These are phyloP conservation scores for Neuroterus valhalla DNA, from an alignment of 1,140 invertebrate species.

Conservation along the genomic window DNA sequence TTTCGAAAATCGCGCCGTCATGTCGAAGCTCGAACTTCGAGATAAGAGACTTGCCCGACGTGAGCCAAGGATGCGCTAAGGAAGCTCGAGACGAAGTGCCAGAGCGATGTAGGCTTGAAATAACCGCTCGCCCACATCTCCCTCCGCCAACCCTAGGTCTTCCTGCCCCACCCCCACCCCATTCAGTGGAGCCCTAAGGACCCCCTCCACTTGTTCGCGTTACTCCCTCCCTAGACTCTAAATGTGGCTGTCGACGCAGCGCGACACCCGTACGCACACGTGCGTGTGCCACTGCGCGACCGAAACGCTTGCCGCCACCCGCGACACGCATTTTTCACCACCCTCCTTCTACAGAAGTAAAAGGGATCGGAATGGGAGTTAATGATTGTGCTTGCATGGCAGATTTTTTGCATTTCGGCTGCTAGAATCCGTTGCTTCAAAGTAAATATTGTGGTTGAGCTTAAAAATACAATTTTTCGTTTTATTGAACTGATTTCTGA, in stretches of 20 bases:
- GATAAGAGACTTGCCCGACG: slow-evolving; percentile 54
- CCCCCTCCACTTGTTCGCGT: slow-evolving; percentile 41
- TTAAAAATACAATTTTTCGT: no score
- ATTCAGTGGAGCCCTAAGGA: slow-evolving; percentile 32
- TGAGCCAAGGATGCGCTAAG: slow-evolving; percentile 64
- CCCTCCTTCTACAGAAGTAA: slow-evolving; percentile 19
- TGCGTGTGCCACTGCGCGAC: slow-evolving; percentile 29
- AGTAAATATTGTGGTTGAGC: no score
- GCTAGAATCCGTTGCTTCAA: no score
- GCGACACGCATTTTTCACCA: slow-evolving; percentile 48
- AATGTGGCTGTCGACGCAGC: slow-evolving; percentile 6
- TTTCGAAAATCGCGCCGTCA: slow-evolving; percentile 40
- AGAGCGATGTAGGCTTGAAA: slow-evolving; percentile 72
- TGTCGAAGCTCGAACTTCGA: slow-evolving; percentile 39
- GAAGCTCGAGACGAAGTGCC: slow-evolving; percentile 73
- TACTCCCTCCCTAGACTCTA: slow-evolving; percentile 28
- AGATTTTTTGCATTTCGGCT: no score
- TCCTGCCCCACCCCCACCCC: slow-evolving; percentile 57
- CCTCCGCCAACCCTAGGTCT: slow-evolving; percentile 62
- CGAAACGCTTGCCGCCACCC: slow-evolving; percentile 40
- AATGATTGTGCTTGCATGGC: background rate
- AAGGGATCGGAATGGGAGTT: background rate
- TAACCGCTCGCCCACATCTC: slow-evolving; percentile 72
- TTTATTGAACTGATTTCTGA: no score
- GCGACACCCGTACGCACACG: slow-evolving; percentile 51